phyloP scores from a whole-genome alignment of 1,140 invertebrate species.

The Drosophila pectinifera region DNA sequence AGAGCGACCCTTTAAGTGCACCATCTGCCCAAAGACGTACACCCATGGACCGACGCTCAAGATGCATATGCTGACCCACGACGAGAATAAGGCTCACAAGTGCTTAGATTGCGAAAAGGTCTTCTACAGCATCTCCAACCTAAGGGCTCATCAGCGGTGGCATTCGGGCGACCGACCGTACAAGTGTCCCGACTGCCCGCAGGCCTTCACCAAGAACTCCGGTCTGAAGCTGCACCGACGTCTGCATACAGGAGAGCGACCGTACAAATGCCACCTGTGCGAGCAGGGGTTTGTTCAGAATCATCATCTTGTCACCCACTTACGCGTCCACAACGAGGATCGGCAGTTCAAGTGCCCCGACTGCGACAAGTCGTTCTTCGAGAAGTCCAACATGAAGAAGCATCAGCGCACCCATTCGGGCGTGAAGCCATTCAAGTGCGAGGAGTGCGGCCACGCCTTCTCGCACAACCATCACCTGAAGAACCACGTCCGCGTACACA shows the following conservation, averaged over 20 bases:
- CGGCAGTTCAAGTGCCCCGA: conserved; percentile 43
- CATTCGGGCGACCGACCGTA: conserved; percentile 39
- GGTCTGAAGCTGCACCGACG: conserved; percentile 40
- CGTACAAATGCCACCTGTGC: conserved; percentile 36
- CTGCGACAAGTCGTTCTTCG: conserved; percentile 54
- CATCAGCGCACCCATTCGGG: conserved; percentile 39
- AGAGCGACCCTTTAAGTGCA: conserved; percentile 40
- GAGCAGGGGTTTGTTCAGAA: conserved; percentile 37
- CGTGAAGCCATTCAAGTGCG: conserved; percentile 40
- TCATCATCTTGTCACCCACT: conserved; percentile 36
- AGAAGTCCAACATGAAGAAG: conserved; percentile 52
- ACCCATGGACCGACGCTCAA: conserved; percentile 25
- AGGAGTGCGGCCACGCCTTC: conserved; percentile 31
- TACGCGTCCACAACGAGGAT: conserved; percentile 42
- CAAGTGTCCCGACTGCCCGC: conserved; percentile 26
- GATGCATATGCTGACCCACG: conserved; percentile 34
- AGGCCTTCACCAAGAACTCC: conserved; percentile 37
- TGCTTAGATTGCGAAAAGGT: conserved; percentile 35
- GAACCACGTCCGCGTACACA: conserved; percentile 37
- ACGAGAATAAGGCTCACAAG: conserved; percentile 24
- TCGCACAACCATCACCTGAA: conserved; percentile 47
- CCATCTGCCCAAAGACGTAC: conserved; percentile 32
- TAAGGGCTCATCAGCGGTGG: conserved; percentile 25
- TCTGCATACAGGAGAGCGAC: conserved; percentile 34
- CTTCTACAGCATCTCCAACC: conserved; percentile 18